Evolutionary conservation across 1,140 invertebrate species (phyloP).

Genomic region (Trypoxylus dichotomus): DNA sequence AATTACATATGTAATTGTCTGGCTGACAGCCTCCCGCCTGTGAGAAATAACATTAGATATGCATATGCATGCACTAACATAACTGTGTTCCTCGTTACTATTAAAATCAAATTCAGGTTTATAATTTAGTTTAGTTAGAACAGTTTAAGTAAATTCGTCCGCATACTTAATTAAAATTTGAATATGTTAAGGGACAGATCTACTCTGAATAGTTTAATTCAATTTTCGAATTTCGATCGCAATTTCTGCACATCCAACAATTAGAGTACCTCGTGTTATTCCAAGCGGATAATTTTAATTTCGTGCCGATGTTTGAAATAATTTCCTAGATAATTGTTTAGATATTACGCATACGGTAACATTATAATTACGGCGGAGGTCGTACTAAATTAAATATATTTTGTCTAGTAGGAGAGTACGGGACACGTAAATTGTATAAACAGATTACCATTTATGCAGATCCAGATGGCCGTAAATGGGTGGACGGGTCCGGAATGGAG

Average conservation of each 20-base stretch:
- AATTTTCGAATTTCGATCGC: neutral
- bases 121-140: too few relatives aligned
- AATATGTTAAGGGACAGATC: too few relatives aligned
- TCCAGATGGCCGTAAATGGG: neutral
- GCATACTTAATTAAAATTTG: too few relatives aligned
- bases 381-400: conserved; percentile 2
- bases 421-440: neutral
- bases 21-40: too few relatives aligned
- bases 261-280: neutral
- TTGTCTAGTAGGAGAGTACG: neutral
- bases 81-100: too few relatives aligned
- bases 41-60: too few relatives aligned
- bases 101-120: too few relatives aligned
- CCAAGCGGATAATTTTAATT: neutral
- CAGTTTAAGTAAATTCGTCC: too few relatives aligned
- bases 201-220: neutral
- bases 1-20: too few relatives aligned
- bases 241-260: neutral
- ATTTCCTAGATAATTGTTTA: neutral
- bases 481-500: neutral
- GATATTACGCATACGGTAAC: neutral
- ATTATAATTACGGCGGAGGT: neutral
- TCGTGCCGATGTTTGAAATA: neutral
- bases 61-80: too few relatives aligned
- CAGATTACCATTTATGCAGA: conserved; percentile 25